phyloP scores from a whole-genome alignment of 2,113 vertebrate genomes.

The Poicephalus gulielmi region DNA sequence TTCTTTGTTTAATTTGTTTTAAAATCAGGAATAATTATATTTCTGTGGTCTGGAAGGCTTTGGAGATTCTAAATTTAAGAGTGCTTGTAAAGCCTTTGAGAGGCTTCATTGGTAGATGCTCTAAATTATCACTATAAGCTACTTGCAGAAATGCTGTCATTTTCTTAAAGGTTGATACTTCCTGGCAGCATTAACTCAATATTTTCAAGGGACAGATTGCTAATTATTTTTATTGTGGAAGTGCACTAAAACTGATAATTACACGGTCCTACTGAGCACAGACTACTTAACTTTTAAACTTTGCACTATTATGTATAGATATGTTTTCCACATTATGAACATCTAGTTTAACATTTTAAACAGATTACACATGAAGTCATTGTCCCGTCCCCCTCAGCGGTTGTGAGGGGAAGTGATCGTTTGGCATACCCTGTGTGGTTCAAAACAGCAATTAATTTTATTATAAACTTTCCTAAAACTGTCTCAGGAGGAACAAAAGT shows the following conservation, averaged over 20 bases:
- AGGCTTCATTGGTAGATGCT: background rate
- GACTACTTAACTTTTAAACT: background rate
- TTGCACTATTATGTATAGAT: background rate
- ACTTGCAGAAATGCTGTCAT: background rate
- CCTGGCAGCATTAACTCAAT: background rate
- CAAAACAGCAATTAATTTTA: background rate
- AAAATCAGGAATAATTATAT: background rate
- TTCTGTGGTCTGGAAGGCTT: background rate
- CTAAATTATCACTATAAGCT: background rate
- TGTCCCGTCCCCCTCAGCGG: background rate
- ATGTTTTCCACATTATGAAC: background rate
- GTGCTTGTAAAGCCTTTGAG: background rate
- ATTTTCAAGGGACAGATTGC: background rate
- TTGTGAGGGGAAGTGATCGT: background rate
- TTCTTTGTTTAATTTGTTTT: background rate
- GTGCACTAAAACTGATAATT: background rate
- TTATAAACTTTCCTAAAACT: background rate
- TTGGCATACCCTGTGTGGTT: background rate
- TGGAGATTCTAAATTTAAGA: background rate
- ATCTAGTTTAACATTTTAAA: background rate
- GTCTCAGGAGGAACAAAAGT: background rate
- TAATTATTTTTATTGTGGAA: conserved; percentile 21
- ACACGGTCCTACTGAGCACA: background rate
- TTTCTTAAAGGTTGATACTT: conserved; percentile 15
- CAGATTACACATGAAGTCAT: background rate